phyloP scores from a whole-genome alignment of 2,888 invertebrate species.

The Tipula vernalis region DNA sequence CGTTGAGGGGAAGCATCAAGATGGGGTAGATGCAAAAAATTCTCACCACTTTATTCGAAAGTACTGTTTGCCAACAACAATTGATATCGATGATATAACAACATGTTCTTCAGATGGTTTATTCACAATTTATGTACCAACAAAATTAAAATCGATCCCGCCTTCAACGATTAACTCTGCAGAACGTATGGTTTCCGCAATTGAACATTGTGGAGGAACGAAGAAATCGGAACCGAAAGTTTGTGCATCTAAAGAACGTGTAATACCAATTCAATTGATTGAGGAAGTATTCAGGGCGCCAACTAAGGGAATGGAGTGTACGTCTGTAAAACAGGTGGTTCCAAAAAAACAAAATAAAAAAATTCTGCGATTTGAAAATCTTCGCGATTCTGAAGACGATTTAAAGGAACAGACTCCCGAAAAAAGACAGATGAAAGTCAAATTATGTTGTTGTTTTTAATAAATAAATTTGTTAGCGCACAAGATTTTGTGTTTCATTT shows the following conservation, averaged over 20 bases:
- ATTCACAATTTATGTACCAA: not conserved
- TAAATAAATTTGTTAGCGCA: not conserved
- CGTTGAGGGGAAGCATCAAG: not conserved
- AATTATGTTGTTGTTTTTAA: not conserved
- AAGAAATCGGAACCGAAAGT: not conserved
- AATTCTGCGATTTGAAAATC: not conserved
- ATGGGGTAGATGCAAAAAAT: not conserved
- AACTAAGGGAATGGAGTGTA: not conserved
- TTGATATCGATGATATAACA: not conserved
- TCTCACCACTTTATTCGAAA: not conserved
- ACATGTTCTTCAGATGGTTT: not conserved
- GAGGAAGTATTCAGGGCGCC: not conserved
- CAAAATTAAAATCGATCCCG: not conserved
- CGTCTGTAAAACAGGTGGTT: not conserved
- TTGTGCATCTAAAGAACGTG: not conserved
- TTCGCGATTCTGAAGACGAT: not conserved
- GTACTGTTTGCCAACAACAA: not conserved
- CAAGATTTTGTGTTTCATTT: not conserved
- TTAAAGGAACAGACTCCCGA: not conserved
- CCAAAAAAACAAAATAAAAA: not conserved
- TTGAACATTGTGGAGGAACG: not conserved
- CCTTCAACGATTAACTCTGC: not conserved
- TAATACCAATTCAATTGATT: not conserved
- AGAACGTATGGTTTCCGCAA: not conserved
- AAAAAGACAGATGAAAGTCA: not conserved